Percentiles rank a stretch among this genome's conserved stretches.
Evolutionary conservation across 30 jellyfish, hydroid and myxozoan species (phyloP).

Genomic region (Pelagia noctiluca): DNA sequence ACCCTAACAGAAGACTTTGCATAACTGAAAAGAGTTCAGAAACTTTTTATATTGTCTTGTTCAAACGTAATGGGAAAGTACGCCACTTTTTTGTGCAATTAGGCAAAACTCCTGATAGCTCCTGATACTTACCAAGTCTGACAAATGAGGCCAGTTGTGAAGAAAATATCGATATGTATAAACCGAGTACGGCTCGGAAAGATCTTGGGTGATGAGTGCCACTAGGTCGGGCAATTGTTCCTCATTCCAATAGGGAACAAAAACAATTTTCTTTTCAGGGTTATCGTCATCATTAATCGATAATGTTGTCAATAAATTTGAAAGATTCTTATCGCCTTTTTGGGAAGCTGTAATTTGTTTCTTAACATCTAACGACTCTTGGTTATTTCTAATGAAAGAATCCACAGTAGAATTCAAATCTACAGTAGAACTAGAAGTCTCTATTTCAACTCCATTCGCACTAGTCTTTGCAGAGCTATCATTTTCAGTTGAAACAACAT

Average conservation of each 20-base stretch:
- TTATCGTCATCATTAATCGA: conserved; percentile 50
- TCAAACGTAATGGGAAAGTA: too few relatives aligned
- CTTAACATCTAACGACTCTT: not conserved
- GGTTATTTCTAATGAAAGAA: too few relatives aligned
- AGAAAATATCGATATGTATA: conserved; percentile 91
- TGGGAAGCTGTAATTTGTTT: not conserved
- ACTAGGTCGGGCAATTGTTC: conserved; percentile 86
- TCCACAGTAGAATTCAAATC: too few relatives aligned
- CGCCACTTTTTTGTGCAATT: too few relatives aligned
- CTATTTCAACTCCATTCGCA: not conserved
- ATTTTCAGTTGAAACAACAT: not conserved
- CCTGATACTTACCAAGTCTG: conserved; percentile 80
- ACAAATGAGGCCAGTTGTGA: conserved; percentile 97
- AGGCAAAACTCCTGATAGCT: not conserved
- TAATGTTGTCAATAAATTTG: conserved; percentile 49
- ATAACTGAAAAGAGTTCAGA: too few relatives aligned
- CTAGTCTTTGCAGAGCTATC: too few relatives aligned
- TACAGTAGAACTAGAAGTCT: too few relatives aligned
- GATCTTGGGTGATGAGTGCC: conserved; percentile 86
- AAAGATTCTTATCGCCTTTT: not conserved
- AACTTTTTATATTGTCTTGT: too few relatives aligned
- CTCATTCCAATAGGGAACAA: conserved; percentile 73
- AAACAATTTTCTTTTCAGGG: conserved; percentile 49
- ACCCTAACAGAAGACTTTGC: too few relatives aligned
- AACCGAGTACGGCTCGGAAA: conserved; percentile 92